Evolutionary conservation across 2,113 vertebrate genomes (phyloP), one percentile per base, ranked within the genome.

Genomic region (Dinomys branickii): DNA sequence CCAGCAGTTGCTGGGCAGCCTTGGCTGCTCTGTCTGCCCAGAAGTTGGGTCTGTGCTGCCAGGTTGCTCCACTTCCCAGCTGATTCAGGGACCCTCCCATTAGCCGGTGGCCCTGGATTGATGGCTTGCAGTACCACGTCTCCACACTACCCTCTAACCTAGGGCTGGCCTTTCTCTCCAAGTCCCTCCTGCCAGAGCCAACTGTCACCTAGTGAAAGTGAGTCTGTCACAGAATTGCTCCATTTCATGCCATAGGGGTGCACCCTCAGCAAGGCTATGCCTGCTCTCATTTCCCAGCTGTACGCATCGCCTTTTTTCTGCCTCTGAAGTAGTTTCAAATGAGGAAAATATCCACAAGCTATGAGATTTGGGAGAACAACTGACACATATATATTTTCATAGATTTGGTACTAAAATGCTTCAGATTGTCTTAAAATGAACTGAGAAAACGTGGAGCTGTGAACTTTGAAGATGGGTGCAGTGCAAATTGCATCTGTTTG

Each of bases 251-350:
- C 56, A 33, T 22, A 58, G 44, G 83, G 59, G 44, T 3, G 4
- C n/a, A 12, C 7, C 0, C 11, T 16, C 26, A 5, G 0, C 0
- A 0, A 4, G 44, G 11, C 14, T 56, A 44, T 1, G 3, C 80
- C 54, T 10, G 3, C 5, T 26, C 54, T 47, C 22, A 3, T 16
- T 52, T 85, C 50, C 92, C 30, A 35, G 33, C 22, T 56, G 41
- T 3, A 0, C 17, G 16, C 20, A 24, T 81, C 17, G 19, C 77
- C 78, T 91, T n/a, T 85, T 67, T 50, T 44, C 0, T 16, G 67
- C 77, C 35, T 81, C 61, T 22, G 7, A 0, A 35, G 38, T 38
- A 24, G 50, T 65, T 71, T 54, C 54, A 38, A 50, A 22, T 58
- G 69, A 85, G 93, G 28, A 56, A 82, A 82, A 26, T 33, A 20